Evolutionary conservation across 1,140 invertebrate genomes (phyloP).

Genomic region (Caerostris darwini): DNA sequence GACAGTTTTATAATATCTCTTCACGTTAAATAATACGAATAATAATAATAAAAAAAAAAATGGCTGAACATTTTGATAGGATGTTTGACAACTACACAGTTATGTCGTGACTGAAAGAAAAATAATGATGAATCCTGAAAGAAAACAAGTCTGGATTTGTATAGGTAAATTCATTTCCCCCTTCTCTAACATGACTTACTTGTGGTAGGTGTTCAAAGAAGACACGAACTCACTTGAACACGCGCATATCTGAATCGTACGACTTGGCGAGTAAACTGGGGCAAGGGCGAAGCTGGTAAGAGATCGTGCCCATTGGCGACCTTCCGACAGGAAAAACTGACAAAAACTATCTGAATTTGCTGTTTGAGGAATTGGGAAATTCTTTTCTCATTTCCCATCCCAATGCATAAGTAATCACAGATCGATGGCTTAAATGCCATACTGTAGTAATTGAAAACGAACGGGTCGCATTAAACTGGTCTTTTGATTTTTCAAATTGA

Average conservation of each 20-base stretch:
- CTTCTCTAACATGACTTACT: not conserved
- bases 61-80: not conserved
- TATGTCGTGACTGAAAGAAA: not conserved
- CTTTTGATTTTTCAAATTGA: not conserved
- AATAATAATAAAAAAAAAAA: too few relatives aligned
- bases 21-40: too few relatives aligned
- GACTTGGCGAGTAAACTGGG: not conserved
- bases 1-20: too few relatives aligned
- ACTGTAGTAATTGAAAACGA: not conserved
- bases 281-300: conserved; percentile 19
- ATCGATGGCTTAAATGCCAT: not conserved
- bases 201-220: not conserved
- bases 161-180: not conserved
- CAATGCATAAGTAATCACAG: not conserved
- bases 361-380: not conserved
- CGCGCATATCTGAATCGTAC: not conserved
- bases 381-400: not conserved
- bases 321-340: conserved; percentile 11
- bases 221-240: not conserved
- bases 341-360: not conserved
- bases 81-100: not conserved
- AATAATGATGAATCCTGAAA: not conserved
- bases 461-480: not conserved
- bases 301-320: conserved; percentile 7
- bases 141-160: not conserved